Conservation (phyloP, 2,113 vertebrate genomes). For the Lamprologus speciosus region DNA sequence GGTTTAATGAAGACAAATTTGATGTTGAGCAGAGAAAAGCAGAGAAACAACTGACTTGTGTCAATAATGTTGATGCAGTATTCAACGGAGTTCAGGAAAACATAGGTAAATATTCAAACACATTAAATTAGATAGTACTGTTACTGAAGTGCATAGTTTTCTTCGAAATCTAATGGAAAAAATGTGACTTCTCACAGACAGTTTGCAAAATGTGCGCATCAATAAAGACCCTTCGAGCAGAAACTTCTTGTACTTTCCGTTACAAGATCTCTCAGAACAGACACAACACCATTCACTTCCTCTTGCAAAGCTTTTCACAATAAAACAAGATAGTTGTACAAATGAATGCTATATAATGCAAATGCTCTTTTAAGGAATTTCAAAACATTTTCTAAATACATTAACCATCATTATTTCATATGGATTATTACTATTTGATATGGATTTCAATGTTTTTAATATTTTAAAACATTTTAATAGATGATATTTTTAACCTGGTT, state of each 20-base stretch:
- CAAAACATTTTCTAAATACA: background rate
- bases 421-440: background rate
- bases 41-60: background rate
- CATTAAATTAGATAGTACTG: background rate
- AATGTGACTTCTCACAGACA: background rate
- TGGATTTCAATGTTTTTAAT: background rate
- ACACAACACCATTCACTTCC: background rate
- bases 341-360: background rate
- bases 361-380: background rate
- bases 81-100: background rate
- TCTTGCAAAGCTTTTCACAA: background rate
- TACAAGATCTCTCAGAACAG: background rate
- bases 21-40: background rate
- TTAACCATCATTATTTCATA: background rate
- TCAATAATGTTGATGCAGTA: background rate
- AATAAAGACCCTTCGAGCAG: background rate
- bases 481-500: background rate
- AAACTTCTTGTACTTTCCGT: background rate
- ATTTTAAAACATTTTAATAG: background rate
- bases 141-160: background rate
- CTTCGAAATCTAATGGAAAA: background rate
- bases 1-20: fast-evolving
- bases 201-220: background rate
- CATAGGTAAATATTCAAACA: background rate
- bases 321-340: background rate